Conservation (phyloP, 2,797 vertebrate species). For the Cynopterus sphinx region DNA sequence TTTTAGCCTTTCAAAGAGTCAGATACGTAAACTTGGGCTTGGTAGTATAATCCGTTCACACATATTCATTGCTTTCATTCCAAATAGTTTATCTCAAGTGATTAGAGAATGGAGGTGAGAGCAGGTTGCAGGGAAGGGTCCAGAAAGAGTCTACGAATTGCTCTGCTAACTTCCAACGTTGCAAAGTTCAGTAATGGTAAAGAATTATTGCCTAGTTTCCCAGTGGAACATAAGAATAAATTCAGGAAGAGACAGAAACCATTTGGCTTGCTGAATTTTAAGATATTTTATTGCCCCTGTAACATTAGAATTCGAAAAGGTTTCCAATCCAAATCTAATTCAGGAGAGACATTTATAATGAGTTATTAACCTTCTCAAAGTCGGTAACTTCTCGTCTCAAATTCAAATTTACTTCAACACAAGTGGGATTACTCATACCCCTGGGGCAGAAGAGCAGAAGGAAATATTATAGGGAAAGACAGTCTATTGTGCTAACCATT, state of each 20-base stretch:
- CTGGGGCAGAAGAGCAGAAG: neutral
- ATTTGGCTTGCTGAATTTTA: neutral
- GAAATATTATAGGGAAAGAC: neutral
- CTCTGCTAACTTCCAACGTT: neutral
- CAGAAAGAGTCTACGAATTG: neutral
- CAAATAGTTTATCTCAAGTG: neutral
- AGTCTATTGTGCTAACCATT: neutral
- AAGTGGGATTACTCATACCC: neutral
- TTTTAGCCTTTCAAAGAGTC: neutral
- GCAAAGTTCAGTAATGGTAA: neutral
- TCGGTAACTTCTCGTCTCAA: neutral
- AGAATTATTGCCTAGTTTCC: neutral
- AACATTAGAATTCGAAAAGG: neutral
- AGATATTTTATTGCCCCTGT: neutral
- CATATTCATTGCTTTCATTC: neutral
- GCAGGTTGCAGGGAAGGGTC: neutral
- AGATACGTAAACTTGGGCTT: neutral
- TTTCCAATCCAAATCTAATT: neutral
- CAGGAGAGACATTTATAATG: neutral
- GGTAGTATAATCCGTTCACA: neutral
- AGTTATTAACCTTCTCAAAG: neutral
- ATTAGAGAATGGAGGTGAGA: neutral
- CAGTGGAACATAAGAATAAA: neutral
- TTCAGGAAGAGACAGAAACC: neutral
- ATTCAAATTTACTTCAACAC: neutral